phyloP scores from a whole-genome alignment of 2,113 vertebrate species.

The Zonotrichia leucophrys region DNA sequence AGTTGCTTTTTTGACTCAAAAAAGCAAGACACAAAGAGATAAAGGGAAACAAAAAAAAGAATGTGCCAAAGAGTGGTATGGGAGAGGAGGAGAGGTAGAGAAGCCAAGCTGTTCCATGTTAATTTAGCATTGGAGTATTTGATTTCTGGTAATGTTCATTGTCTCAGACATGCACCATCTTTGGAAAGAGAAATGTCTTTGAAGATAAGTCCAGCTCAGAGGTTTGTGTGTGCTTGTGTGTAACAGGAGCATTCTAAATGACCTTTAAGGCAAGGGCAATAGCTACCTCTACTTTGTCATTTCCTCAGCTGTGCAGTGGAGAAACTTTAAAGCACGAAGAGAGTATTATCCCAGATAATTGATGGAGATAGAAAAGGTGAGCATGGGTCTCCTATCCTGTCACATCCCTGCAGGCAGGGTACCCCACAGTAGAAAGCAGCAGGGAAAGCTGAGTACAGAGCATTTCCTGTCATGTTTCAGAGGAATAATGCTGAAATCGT shows the following conservation, averaged over 20 bases:
- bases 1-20: not conserved
- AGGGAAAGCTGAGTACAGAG: not conserved
- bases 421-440: not conserved
- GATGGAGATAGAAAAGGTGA: slow-evolving; percentile 75
- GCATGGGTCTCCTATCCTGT: slow-evolving; percentile 60
- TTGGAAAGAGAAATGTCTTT: not conserved
- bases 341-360: slow-evolving; percentile 71
- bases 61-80: not conserved
- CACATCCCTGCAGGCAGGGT: slow-evolving; percentile 74
- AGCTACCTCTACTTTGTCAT: slow-evolving; percentile 62
- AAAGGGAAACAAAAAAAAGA: not conserved
- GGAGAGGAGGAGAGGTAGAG: not conserved
- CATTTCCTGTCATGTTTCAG: not conserved
- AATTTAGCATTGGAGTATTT: not conserved
- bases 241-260: slow-evolving; percentile 73
- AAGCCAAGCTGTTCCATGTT: not conserved
- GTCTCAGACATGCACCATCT: not conserved
- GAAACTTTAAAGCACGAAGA: slow-evolving; percentile 25
- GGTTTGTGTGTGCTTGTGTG: slow-evolving; percentile 22
- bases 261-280: slow-evolving; percentile 64
- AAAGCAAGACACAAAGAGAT: not conserved
- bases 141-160: not conserved
- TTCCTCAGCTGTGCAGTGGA: slow-evolving; percentile 54
- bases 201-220: not conserved
- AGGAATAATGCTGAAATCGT: not conserved